These are phyloP conservation scores for Scaptomyza caliginosa DNA, from an alignment of 2,888 invertebrate genomes.

Conservation along the genomic window DNA sequence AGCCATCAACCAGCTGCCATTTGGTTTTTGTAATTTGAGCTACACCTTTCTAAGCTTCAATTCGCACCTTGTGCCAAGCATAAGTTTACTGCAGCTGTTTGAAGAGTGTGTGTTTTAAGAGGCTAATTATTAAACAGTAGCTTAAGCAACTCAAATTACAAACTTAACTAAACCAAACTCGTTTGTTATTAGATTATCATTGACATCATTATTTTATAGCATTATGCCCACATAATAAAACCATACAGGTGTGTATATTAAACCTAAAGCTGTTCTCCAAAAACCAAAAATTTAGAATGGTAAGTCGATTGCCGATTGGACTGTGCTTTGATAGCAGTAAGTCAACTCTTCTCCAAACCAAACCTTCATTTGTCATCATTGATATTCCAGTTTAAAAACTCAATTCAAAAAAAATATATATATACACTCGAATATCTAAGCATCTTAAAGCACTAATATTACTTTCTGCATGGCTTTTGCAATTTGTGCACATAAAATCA, in stretches of 20 bases:
- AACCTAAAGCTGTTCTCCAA: background rate
- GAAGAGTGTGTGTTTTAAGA: background rate
- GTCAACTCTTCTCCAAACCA: background rate
- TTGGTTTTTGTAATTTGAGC: conserved; percentile 54
- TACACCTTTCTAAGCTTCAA: conserved; percentile 58
- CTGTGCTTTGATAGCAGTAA: background rate
- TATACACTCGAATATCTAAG: no score
- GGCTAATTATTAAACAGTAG: conserved; percentile 14
- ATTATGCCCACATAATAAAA: background rate
- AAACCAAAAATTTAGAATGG: no score
- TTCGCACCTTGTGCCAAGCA: conserved; percentile 56
- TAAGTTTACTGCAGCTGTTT: conserved; percentile 23
- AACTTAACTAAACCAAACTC: background rate
- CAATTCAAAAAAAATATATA: no score
- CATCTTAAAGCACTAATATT: no score
- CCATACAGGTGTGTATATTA: background rate
- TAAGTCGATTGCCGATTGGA: background rate
- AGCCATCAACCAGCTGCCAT: conserved; percentile 65
- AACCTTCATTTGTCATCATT: background rate
- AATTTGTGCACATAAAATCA: conserved; percentile 43
- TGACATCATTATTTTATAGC: background rate
- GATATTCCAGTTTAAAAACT: no score
- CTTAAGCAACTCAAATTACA: conserved; percentile 44
- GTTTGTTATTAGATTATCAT: background rate
- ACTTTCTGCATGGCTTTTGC: no score